A percentile compares a stretch with the other conserved stretches of the same genome.
phyloP scores from a whole-genome alignment of 1,140 invertebrate species.

The Drosophila nigrodunni region DNA sequence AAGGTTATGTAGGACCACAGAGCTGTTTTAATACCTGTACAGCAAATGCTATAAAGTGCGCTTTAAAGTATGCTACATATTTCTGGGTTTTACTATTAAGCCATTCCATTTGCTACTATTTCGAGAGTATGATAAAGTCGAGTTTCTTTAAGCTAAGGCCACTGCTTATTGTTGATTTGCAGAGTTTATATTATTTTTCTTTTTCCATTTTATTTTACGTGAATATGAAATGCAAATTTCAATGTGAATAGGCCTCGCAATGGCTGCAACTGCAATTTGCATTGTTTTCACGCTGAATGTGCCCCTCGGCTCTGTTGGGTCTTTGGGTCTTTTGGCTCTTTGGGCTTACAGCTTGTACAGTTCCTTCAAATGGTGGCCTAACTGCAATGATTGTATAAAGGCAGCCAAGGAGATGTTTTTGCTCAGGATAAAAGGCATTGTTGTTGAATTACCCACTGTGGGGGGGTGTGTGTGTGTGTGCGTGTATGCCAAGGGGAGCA shows the following conservation, averaged over 20 bases:
- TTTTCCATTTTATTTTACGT: conserved; percentile 45
- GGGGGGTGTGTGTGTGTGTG: not conserved
- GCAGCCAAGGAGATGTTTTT: conserved; percentile 36
- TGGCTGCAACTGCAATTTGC: conserved; percentile 57
- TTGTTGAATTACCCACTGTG: conserved; percentile 16
- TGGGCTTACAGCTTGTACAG: conserved; percentile 12
- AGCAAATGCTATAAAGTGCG: too few relatives aligned
- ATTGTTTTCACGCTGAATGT: conserved; percentile 70
- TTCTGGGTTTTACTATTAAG: not conserved
- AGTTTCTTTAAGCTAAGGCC: not conserved
- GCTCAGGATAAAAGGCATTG: conserved; percentile 34
- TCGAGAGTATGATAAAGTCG: not conserved
- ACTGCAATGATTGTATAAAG: conserved; percentile 77
- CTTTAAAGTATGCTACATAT: too few relatives aligned
- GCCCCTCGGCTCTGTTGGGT: conserved; percentile 26
- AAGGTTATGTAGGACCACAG: too few relatives aligned
- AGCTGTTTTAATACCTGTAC: too few relatives aligned
- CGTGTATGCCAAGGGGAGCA: conserved; percentile 37
- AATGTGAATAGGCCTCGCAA: conserved; percentile 77
- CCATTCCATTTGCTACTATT: not conserved
- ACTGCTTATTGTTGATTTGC: conserved; percentile 67
- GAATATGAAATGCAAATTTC: conserved; percentile 73
- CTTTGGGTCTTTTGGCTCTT: conserved; percentile 2
- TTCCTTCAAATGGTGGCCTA: conserved; percentile 31
- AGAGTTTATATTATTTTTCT: conserved; percentile 36